Conservation (phyloP, 2,888 invertebrate genomes). For the Cosmia trapezina region DNA sequence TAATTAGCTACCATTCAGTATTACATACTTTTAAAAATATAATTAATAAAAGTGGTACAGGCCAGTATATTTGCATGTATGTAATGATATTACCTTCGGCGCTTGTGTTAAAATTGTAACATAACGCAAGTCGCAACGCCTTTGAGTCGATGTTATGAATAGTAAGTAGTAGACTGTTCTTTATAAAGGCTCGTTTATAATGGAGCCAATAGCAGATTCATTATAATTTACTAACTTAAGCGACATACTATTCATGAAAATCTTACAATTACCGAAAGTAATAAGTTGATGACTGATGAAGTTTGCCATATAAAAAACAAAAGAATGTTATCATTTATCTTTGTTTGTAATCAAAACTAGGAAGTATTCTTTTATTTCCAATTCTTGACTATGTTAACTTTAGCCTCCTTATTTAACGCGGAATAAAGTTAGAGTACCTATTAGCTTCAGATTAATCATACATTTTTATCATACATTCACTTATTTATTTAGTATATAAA, state of each 20-base stretch:
- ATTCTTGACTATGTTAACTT: neutral
- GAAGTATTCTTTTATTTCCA: neutral
- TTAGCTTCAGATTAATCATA: neutral
- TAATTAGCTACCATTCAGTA: neutral
- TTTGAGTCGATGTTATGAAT: conserved; percentile 53
- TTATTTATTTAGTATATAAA: neutral
- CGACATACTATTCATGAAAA: too few species aligned
- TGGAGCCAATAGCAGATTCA: neutral
- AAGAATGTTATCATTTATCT: neutral
- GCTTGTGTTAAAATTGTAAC: conserved; percentile 42
- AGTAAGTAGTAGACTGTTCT: conserved; percentile 36
- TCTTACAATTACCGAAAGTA: neutral
- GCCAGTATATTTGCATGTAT: conserved; percentile 16
- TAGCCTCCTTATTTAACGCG: neutral
- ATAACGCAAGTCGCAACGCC: conserved; percentile 30
- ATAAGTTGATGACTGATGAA: too few species aligned
- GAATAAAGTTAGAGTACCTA: too few species aligned
- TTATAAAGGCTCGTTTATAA: conserved; percentile 32
- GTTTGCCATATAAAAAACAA: neutral
- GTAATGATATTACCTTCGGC: conserved; percentile 38
- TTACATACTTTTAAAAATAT: neutral
- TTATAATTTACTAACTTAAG: neutral
- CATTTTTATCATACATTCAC: neutral
- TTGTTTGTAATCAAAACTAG: neutral
- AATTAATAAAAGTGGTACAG: conserved; percentile 4